These are phyloP conservation scores for Mythimna albipuncta DNA, from an alignment of 2,888 invertebrate species.

Conservation along the genomic window DNA sequence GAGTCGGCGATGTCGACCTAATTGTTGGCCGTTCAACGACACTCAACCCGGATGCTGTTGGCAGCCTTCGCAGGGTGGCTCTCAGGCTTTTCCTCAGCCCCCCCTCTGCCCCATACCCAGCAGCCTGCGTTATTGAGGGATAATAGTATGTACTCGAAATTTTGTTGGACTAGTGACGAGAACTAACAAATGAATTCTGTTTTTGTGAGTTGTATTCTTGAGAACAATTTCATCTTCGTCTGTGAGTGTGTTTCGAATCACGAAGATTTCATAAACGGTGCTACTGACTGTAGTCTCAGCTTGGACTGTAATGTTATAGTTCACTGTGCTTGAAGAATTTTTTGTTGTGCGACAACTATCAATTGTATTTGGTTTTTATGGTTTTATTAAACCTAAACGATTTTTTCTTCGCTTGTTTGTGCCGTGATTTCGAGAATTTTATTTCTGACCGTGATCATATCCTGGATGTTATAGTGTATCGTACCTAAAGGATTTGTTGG, in stretches of 20 bases:
- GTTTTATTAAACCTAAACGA: background rate
- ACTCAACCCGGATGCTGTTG: slow-evolving; percentile 84
- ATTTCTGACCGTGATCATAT: background rate
- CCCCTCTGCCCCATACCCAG: slow-evolving; percentile 48
- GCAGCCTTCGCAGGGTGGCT: slow-evolving; percentile 73
- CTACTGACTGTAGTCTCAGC: background rate
- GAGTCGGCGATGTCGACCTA: slow-evolving; percentile 83
- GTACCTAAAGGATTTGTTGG: slow-evolving; percentile 9
- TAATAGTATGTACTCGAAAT: slow-evolving; percentile 70
- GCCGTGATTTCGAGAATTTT: slow-evolving; percentile 21
- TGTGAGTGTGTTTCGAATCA: slow-evolving; percentile 4
- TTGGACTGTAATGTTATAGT: background rate
- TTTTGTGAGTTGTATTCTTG: slow-evolving; percentile 7
- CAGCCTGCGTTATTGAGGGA: slow-evolving; percentile 65
- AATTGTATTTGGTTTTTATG: background rate
- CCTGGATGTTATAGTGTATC: background rate
- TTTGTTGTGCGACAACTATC: background rate
- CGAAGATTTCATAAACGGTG: background rate
- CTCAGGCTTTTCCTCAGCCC: slow-evolving; percentile 60
- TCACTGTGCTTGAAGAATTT: background rate
- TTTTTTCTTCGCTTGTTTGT: background rate
- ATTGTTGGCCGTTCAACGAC: slow-evolving; percentile 85
- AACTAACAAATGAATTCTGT: slow-evolving; percentile 32
- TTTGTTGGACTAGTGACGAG: slow-evolving; percentile 50
- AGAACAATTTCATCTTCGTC: background rate